These are phyloP conservation scores for Tarsius wallacei DNA, from an alignment of 2,797 vertebrate genomes.

Conservation along the genomic window DNA sequence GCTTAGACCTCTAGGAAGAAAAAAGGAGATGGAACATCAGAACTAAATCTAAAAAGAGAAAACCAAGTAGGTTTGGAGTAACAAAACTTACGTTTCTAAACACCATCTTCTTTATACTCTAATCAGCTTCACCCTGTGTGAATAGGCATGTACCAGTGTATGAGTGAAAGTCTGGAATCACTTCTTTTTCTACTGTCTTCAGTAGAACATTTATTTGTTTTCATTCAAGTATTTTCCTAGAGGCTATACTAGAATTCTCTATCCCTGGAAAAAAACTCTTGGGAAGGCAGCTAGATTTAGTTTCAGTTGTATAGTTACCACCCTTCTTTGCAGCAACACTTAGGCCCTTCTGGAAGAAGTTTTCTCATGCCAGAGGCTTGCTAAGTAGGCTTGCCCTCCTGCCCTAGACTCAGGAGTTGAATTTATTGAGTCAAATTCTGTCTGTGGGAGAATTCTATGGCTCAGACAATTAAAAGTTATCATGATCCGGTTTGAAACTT, in stretches of 20 bases:
- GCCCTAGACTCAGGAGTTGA: background rate
- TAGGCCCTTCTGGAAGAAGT: background rate
- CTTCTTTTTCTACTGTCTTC: background rate
- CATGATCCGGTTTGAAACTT: background rate
- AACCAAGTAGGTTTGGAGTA: background rate
- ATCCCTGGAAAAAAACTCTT: background rate
- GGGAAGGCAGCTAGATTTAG: background rate
- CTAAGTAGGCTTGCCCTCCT: background rate
- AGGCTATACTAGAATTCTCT: background rate
- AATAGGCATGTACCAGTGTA: no score
- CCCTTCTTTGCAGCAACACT: background rate
- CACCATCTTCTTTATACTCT: background rate
- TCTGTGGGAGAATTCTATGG: background rate
- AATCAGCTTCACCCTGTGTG: background rate
- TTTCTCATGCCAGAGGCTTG: background rate
- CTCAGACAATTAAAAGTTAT: background rate
- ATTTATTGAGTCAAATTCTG: background rate
- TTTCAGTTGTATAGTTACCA: background rate
- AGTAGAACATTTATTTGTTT: background rate
- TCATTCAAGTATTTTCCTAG: background rate
- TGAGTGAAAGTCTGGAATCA: no score
- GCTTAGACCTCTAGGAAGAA: background rate
- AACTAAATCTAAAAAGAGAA: conserved; percentile 13
- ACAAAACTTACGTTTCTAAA: background rate
- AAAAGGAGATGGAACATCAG: background rate